Evolutionary conservation across 1,140 invertebrate genomes (phyloP), one percentile per base, ranked within the genome.

Genomic region (Pissodes strobi): DNA sequence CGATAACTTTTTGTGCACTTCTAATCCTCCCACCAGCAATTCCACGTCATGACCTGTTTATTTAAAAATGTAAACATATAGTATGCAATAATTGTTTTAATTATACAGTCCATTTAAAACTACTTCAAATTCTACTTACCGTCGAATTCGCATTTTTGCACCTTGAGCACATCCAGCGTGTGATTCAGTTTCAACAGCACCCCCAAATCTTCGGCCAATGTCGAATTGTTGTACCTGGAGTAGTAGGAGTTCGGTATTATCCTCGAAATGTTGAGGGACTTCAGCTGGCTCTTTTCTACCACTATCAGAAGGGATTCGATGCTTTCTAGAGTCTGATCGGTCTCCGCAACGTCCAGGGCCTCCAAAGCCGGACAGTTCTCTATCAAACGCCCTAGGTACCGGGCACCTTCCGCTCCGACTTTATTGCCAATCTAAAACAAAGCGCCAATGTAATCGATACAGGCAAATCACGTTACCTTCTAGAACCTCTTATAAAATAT

Each of bases 31-130:
- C 8, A 81, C 64, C 61, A 87, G 71, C 27, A 76, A 78, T 69
- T 85, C 83, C 1, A 86, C 73, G 67, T 85, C 83, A 43, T 85
- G 84, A 0, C 81, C 81, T 19, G n/a, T n/a, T n/a, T n/a, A n/a
- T n/a, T n/a, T n/a, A n/a, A n/a, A n/a, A n/a, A n/a, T n/a, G n/a
- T n/a, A n/a, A n/a, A n/a, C n/a, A n/a, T n/a, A n/a, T n/a, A n/a
- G n/a, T n/a, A n/a, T n/a, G n/a, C n/a, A n/a, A n/a, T n/a, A n/a
- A n/a, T n/a, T n/a, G n/a, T n/a, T n/a, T n/a, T n/a, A n/a, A n/a
- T n/a, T n/a, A n/a, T n/a, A n/a, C n/a, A n/a, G n/a, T n/a, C n/a
- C n/a, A n/a, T n/a, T n/a, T n/a, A n/a, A n/a, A n/a, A n/a, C n/a
- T n/a, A n/a, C n/a, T n/a, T n/a, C n/a, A n/a, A n/a, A n/a, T n/a